Base-by-base conservation (phyloP, 2,113 vertebrate genomes). In the Anser cygnoides region DNA sequence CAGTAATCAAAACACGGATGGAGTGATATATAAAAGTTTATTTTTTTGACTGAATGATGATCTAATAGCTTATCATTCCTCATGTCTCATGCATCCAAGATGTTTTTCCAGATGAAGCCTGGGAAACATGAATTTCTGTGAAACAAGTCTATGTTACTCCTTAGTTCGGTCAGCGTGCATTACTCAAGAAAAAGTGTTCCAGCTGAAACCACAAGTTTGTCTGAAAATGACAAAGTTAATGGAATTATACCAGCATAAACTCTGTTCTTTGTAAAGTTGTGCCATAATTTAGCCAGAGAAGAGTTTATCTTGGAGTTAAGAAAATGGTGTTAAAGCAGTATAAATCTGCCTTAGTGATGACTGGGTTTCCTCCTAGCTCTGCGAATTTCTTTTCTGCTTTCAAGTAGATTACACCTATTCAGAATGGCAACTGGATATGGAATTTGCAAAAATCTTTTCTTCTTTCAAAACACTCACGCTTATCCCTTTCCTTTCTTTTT, bases 91-190 rank as follows among this genome's bases (percentile, higher is more conserved):
- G 74, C 80, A 93, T 90, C 80, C 96, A 93, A 96, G 89, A 95
- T 96, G 80, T 93, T 96, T 96, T 96, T 95, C 95, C 93, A 94
- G 91, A 92, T 92, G 95, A 93, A 92, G 92, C 88, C 89, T 96
- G 92, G 84, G 93, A 95, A 95, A 95, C 86, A 89, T 66, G 90
- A 96, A 87, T 96, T 91, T 82, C 90, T 92, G 66, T 92, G 95
- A 96, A 96, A 89, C 58, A 87, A 94, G 66, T 33, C 93, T 68
- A 72, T 86, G 68, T 82, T 89, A 82, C 90, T 94, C 58, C 70
- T 93, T 81, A 73, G 90, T 23, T 23, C 87, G 86, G 66, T 95
- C 77, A 89, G 89, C 73, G 23, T 37, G 79, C 62, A 82, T 97
- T 94, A 84, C 90, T 96, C 90, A 96, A 63, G 26, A 39, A 54